Conservation (phyloP, 2,797 vertebrate species). For the Syngnathus rostellatus region DNA sequence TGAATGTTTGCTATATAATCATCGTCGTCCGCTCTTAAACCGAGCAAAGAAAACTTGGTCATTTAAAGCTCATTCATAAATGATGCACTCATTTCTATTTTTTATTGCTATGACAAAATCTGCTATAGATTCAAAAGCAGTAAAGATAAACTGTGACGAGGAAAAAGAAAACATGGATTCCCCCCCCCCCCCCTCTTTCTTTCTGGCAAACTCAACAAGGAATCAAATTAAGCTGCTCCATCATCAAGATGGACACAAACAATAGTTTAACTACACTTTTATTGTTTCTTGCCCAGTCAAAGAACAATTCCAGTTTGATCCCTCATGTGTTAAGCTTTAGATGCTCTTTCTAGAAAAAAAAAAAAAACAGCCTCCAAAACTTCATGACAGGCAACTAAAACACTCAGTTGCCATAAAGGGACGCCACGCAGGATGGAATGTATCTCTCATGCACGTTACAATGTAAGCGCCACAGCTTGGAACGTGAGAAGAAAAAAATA, state of each 20-base stretch:
- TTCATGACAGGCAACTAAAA: conserved; percentile 60
- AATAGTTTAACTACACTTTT: conserved; percentile 55
- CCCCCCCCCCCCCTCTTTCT: not conserved
- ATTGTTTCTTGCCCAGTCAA: conserved; percentile 63
- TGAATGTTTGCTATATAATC: not conserved
- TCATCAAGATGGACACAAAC: too few relatives aligned
- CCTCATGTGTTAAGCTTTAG: conserved; percentile 24
- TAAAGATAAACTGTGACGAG: not conserved
- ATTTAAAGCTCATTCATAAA: not conserved
- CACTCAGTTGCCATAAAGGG: conserved; percentile 65
- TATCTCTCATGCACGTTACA: conserved; percentile 73
- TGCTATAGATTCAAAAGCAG: not conserved
- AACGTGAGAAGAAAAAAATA: conserved; percentile 2
- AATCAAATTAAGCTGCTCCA: too few relatives aligned
- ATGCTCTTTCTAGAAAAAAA: conserved; percentile 49
- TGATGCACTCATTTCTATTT: not conserved
- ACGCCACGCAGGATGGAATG: conserved; percentile 69
- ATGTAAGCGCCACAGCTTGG: conserved; percentile 53
- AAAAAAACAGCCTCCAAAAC: conserved; percentile 51
- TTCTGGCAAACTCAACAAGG: not conserved
- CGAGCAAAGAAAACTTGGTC: not conserved
- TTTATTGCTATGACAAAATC: not conserved
- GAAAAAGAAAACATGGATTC: not conserved
- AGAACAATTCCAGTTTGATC: conserved; percentile 54
- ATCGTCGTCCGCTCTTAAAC: not conserved